These are phyloP conservation scores for Eptesicus fuscus DNA, from an alignment of 2,113 vertebrate species.

Conservation along the genomic window DNA sequence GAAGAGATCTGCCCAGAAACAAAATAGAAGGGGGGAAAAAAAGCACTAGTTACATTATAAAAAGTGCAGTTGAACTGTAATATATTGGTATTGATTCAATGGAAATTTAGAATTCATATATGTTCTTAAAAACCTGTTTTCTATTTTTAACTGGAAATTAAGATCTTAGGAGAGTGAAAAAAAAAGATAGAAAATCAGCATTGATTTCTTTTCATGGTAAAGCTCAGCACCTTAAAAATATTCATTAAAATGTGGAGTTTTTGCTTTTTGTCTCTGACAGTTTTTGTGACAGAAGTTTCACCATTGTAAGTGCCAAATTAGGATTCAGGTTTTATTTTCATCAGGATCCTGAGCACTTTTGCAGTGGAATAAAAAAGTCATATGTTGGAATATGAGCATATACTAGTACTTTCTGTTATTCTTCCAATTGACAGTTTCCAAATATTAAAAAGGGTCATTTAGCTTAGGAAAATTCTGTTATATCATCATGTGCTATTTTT, in stretches of 20 bases:
- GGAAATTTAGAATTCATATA: slow-evolving; percentile 16
- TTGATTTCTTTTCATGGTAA: slow-evolving; percentile 3
- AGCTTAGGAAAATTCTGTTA: neutral
- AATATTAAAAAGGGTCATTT: neutral
- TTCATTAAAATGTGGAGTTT: neutral
- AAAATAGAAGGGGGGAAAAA: neutral
- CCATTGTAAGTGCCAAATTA: neutral
- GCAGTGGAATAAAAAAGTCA: neutral
- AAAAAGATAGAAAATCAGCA: neutral
- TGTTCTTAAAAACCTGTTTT: slow-evolving; percentile 21
- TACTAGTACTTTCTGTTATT: neutral
- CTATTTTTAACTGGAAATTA: slow-evolving; percentile 7
- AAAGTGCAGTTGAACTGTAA: neutral
- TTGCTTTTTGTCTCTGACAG: neutral
- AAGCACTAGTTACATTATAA: neutral
- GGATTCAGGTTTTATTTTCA: neutral
- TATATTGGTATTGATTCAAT: slow-evolving; percentile 25
- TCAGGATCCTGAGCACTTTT: neutral
- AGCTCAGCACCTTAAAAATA: slow-evolving; percentile 6
- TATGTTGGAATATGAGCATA: neutral
- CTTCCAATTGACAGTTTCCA: neutral
- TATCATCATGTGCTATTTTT: neutral
- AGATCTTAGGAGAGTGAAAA: neutral
- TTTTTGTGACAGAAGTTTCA: neutral
- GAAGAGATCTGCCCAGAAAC: neutral